Evolutionary conservation across 2,113 vertebrate genomes (phyloP), one percentile per base, ranked within the genome.

Genomic region (Notarius lentiginosus): DNA sequence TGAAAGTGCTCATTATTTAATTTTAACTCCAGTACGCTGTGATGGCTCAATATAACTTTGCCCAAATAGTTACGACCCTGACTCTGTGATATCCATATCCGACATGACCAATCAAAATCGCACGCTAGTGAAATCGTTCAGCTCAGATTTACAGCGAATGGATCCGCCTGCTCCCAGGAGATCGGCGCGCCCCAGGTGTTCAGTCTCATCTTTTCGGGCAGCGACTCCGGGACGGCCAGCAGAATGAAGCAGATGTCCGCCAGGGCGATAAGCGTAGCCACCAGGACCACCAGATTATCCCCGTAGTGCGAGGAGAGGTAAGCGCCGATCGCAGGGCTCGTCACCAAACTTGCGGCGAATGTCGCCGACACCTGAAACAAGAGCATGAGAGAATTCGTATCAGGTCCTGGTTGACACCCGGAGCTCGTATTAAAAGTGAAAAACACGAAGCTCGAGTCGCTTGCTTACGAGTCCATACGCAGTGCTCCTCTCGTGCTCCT

Each of bases 81-180:
- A 63, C 61, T 10, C 7, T 3, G 2, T 63, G 24, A 63, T 63
- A 22, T 41, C 41, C 11, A 14, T 2, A 9, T 41, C 18, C 72
- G 51, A 47, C 11, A 1, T 41, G 41, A 3, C 41, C 4, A 41
- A 8, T 17, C 20, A 18, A 18, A 2, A 41, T 20, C 17, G 7
- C 10, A 51, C 24, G 41, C 72, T 12, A 76, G 11, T n/a, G 11
- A n/a, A 51, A 49, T 7, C 14, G 22, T 22, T 73, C 17, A 70
- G 24, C 11, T 66, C 11, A 14, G 22, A 84, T 95, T 97, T 95
- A 99, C 98, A 84, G 95, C 92, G 87, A 99, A 99, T 58, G 97
- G 97, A 87, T 99, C 98, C 2, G 97, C 98, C 93, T 98, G 97
- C 88, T 98, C 96, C 98, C 98, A 99, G 8, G 96, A 96, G 91